Conservation (phyloP, 2,113 vertebrate genomes). For the Tragelaphus buxtoni region DNA sequence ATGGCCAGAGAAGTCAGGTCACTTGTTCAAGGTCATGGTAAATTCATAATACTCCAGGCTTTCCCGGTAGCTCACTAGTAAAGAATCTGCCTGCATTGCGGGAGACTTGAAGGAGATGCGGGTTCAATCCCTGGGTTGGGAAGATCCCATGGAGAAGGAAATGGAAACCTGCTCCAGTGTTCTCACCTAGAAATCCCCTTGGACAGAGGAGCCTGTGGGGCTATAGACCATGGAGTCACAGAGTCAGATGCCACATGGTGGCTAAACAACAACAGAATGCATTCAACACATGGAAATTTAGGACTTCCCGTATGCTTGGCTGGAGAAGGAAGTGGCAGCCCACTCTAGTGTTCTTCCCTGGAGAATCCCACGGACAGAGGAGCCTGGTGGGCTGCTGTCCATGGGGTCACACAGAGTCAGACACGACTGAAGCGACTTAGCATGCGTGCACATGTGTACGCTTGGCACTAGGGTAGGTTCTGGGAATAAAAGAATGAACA, state of each 20-base stretch:
- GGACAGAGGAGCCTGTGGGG: not conserved
- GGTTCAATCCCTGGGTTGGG: not conserved
- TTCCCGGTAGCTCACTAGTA: not conserved
- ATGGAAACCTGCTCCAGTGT: not conserved
- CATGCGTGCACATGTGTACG: not conserved
- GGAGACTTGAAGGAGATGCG: not conserved
- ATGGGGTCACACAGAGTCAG: not conserved
- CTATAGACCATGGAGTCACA: not conserved
- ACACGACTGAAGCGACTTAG: not conserved
- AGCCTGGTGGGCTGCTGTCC: not conserved
- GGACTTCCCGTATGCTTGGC: not conserved
- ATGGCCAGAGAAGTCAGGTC: not conserved
- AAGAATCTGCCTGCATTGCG: not conserved
- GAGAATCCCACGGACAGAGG: not conserved
- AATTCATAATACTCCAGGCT: not conserved
- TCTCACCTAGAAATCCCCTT: not conserved
- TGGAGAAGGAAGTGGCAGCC: not conserved
- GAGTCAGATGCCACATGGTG: not conserved
- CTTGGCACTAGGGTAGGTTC: not conserved
- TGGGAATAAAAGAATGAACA: not conserved
- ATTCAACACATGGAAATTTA: not conserved
- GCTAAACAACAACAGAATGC: not conserved
- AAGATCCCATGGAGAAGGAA: not conserved
- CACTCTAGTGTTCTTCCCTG: not conserved
- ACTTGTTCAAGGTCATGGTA: not conserved